A percentile compares a stretch with the other conserved stretches of the same genome.
These are phyloP conservation scores for Neomorphus geoffroyi DNA, from an alignment of 2,797 vertebrate species.

Conservation along the genomic window DNA sequence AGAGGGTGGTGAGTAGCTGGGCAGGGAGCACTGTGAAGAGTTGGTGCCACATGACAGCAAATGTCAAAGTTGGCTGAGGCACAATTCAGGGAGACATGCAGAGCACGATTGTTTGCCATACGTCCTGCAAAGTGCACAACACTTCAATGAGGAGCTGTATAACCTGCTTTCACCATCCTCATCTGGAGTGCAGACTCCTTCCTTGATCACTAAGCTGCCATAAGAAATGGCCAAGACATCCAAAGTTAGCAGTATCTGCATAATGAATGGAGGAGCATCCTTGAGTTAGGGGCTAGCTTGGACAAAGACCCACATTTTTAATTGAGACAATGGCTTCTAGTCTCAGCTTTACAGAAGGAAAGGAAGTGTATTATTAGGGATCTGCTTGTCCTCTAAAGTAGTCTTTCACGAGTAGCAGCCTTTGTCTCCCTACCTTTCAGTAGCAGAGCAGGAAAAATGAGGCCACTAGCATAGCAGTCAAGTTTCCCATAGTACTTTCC, in stretches of 20 bases:
- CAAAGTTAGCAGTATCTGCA: not conserved
- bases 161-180: not conserved
- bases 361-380: not conserved
- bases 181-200: not conserved
- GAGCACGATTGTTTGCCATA: rapidly evolving
- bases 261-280: not conserved
- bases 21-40: not conserved
- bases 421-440: not conserved
- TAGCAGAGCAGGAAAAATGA: not conserved
- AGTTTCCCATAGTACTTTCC: not conserved
- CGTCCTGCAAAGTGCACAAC: not conserved
- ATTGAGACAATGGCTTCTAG: not conserved
- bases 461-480: not conserved
- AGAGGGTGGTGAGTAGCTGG: not conserved
- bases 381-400: not conserved
- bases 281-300: not conserved
- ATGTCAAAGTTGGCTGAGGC: not conserved
- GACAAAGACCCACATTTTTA: not conserved
- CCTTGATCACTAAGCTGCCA: not conserved
- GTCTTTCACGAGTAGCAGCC: not conserved
- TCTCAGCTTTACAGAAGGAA: not conserved
- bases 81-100: not conserved
- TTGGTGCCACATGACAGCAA: not conserved
- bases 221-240: not conserved
- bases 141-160: not conserved